Conservation (phyloP, 53 echinoderm and acorn worm species). For the Antedon mediterranea region DNA sequence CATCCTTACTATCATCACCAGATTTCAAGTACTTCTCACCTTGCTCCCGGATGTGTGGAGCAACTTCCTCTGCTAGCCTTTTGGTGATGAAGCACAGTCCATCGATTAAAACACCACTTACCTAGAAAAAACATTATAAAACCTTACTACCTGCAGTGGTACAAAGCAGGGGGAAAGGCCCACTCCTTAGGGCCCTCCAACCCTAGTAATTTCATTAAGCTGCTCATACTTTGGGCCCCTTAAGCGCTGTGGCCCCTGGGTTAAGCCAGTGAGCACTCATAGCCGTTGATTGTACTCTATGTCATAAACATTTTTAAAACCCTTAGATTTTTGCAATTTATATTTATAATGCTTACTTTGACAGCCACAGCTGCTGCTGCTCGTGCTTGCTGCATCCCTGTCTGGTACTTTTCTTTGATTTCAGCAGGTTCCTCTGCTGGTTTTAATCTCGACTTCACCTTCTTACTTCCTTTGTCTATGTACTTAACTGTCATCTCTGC, state of each 20-base stretch:
- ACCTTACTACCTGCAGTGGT: not conserved
- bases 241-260: no score
- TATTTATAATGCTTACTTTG: no score
- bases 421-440: slow-evolving; percentile 55
- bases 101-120: slow-evolving; percentile 69
- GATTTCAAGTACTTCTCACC: slow-evolving; percentile 53
- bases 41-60: slow-evolving; percentile 64
- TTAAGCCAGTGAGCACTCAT: no score
- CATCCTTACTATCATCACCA: slow-evolving; percentile 38
- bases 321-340: no score
- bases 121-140: slow-evolving; percentile 35
- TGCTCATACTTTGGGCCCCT: no score
- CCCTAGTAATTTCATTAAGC: no score
- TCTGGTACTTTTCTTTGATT: slow-evolving; percentile 76
- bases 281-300: no score
- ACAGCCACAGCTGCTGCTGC: slow-evolving; percentile 79
- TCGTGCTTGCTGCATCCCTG: slow-evolving; percentile 58
- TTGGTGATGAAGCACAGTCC: slow-evolving; percentile 71
- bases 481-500: slow-evolving; percentile 47
- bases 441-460: slow-evolving; percentile 36
- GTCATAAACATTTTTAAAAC: no score
- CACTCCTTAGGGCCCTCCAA: no score
- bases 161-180: no score
- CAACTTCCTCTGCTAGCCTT: slow-evolving; percentile 58
- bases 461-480: slow-evolving; percentile 52